Base-by-base conservation (phyloP, 2,888 invertebrate genomes). In the Morpho achilles region DNA sequence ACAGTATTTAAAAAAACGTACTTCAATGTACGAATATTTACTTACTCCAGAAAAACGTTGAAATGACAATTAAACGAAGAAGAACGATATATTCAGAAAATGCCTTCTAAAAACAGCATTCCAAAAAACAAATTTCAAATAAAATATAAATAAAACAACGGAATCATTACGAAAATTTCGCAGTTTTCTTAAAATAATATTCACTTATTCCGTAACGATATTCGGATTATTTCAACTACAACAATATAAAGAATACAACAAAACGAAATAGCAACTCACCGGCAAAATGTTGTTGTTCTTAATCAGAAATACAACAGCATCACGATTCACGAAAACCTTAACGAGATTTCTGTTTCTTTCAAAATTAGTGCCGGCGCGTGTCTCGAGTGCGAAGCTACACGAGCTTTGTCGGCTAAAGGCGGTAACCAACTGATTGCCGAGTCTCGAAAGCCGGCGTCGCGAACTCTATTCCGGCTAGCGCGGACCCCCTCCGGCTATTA, bases 401-500 rank as follows among this genome's bases (percentile, higher is more conserved):
- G 82, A 69, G 82, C 78, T 79, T 64, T 79, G 70, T 65, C 75
- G 72, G 63, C 76, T 80, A 82, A 81, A 79, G 82, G 77, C 83
- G 75, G 79, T 76, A 72, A 79, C 73, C 81, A 82, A 88, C 88
- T 88, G 86, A 69, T 22, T 7, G 40, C 44, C 44, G 53, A 22
- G 40, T 53, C 53, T 46, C 53, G 41, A 32, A 2, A 40, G 43
- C 43, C 32, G 44, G 46, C 53, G 47, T 53, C 53, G 53, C 53
- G 53, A 53, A 53, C 53, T 53, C 45, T 52, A 3, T 32, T 32
- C 22, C 46, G 43, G 32, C 43, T 22, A 40, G 22, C 16, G 42
- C 45, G 46, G 53, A 53, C 53, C 81, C 85, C 83, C 83, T 75
- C 83, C 82, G 79, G 79, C 79, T 80, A 81, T 82, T 80, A 83